These are phyloP conservation scores for Scaeva pyrastri DNA, from an alignment of 2,888 invertebrate genomes.

Conservation along the genomic window DNA sequence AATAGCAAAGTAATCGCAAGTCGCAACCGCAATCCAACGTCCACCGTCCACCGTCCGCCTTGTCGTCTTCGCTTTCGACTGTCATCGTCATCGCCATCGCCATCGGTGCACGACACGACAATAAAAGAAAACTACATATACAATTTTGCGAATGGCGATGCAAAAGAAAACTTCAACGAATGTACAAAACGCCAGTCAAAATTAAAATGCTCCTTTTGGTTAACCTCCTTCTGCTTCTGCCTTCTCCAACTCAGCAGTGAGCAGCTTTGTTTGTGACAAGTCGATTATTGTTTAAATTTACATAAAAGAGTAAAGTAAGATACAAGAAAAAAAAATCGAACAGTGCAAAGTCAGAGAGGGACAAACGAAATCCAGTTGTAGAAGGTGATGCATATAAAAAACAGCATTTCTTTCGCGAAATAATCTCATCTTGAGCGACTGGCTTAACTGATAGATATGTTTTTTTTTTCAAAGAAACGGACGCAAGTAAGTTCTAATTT, in stretches of 20 bases:
- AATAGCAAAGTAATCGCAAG: conserved; percentile 48
- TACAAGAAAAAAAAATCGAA: not conserved
- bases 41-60: conserved; percentile 25
- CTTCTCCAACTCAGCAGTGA: not conserved
- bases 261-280: conserved; percentile 44
- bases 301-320: conserved; percentile 51
- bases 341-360: not conserved
- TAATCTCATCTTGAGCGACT: conserved; percentile 19
- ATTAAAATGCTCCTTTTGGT: conserved; percentile 13
- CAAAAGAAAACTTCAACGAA: conserved; percentile 63
- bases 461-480: conserved; percentile 11
- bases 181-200: conserved; percentile 58
- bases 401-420: conserved; percentile 31
- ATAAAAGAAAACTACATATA: conserved; percentile 64
- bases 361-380: conserved; percentile 2
- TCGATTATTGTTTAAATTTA: conserved; percentile 57
- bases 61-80: conserved; percentile 4
- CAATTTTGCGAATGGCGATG: conserved; percentile 63
- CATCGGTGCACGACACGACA: not conserved
- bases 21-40: not conserved
- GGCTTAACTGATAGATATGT: not conserved
- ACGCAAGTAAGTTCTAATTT: conserved; percentile 22
- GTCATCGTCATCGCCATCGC: not conserved
- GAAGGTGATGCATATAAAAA: conserved; percentile 21
- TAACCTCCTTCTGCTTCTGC: conserved; percentile 2